Evolutionary conservation across 1,140 invertebrate genomes (phyloP).

Genomic region (Tetramorium parvispinum): DNA sequence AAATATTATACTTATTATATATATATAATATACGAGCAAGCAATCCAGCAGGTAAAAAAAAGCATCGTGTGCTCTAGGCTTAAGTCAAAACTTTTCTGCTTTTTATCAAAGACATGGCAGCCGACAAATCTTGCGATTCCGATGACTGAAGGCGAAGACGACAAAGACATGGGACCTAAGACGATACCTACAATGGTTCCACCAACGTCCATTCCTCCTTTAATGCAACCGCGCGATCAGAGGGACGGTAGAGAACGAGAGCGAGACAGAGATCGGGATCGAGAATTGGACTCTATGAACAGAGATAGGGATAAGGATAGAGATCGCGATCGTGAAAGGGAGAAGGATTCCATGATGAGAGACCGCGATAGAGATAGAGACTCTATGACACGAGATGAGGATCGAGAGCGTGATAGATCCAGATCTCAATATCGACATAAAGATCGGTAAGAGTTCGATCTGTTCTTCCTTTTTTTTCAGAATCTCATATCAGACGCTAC

Average conservation of each 20-base stretch:
- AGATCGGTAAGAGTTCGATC: conserved; percentile 78
- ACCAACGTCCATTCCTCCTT: conserved; percentile 80
- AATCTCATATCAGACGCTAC: neutral
- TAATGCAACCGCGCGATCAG: conserved; percentile 81
- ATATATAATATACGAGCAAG: too few species aligned
- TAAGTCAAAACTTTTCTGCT: neutral
- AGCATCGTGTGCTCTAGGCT: too few species aligned
- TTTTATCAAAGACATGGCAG: conserved; percentile 81
- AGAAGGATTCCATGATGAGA: conserved; percentile 82
- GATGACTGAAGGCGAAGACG: conserved; percentile 83
- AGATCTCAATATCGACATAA: conserved; percentile 84
- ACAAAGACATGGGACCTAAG: conserved; percentile 84
- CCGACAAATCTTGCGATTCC: conserved; percentile 82
- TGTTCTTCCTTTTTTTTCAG: neutral
- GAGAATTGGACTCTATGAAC: conserved; percentile 77
- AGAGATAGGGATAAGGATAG: conserved; percentile 80
- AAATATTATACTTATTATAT: too few species aligned
- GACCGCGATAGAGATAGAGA: conserved; percentile 83
- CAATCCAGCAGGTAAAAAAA: too few species aligned
- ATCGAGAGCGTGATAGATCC: conserved; percentile 82
- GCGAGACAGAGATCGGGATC: conserved; percentile 79
- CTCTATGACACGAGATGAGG: conserved; percentile 82
- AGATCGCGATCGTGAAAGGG: conserved; percentile 83
- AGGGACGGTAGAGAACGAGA: conserved; percentile 84
- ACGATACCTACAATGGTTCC: conserved; percentile 83